Conservation (phyloP, 2,888 invertebrate species). For the Machimus rusticus region DNA sequence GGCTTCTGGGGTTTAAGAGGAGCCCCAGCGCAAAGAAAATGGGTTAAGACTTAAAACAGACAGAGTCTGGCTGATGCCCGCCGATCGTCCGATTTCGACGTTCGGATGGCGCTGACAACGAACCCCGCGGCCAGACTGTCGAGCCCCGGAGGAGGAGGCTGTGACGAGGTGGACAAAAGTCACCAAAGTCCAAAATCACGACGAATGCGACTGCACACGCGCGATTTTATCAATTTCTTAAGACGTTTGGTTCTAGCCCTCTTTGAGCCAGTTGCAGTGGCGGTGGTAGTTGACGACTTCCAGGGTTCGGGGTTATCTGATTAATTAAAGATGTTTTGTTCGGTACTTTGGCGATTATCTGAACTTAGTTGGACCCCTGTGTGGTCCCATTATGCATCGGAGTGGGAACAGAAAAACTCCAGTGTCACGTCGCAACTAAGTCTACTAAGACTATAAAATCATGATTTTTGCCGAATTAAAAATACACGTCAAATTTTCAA, state of each 20-base stretch:
- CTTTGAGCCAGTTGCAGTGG: not conserved
- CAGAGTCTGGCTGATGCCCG: constrained; percentile 18
- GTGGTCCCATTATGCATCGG: not conserved
- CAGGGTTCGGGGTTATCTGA: not conserved
- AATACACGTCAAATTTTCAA: too few relatives aligned
- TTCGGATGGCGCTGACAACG: not conserved
- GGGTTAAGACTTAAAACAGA: not conserved
- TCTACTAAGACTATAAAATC: too few relatives aligned
- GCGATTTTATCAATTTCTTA: constrained; percentile 20
- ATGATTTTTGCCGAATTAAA: too few relatives aligned
- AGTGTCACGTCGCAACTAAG: not conserved
- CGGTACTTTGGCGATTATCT: not conserved
- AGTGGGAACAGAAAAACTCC: not conserved
- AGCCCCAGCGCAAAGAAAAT: not conserved
- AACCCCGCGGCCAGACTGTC: not conserved
- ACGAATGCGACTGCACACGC: constrained; percentile 36
- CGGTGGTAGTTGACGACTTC: not conserved
- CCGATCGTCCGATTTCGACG: constrained; percentile 5
- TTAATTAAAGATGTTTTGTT: constrained; percentile 24
- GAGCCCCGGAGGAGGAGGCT: not conserved
- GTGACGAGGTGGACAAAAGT: constrained; percentile 31
- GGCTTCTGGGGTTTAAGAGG: not conserved
- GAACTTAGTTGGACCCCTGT: not conserved
- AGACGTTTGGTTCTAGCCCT: constrained; percentile 8
- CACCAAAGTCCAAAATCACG: constrained; percentile 37